Evolutionary conservation across 2,888 invertebrate genomes (phyloP), one percentile per base, ranked within the genome.

Genomic region (Psylliodes chrysocephalus): DNA sequence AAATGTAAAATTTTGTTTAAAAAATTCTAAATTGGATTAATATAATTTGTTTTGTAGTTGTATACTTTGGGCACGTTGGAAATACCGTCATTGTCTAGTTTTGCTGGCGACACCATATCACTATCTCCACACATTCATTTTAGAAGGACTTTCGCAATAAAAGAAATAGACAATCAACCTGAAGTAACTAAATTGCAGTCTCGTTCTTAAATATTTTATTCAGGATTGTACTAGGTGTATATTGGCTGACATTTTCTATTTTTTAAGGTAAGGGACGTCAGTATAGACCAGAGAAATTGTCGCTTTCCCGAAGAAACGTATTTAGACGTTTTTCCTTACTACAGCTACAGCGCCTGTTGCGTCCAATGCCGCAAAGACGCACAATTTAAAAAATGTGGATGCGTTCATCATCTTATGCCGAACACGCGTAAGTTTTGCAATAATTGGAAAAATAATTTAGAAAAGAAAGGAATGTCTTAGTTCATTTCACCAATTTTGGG

Each of bases 291-390:
- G 76, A 85, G 93, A 6, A 88, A 89, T 47, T 93, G 93, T 74
- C 87, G 89, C 7, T 92, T 91, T 76, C 83, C 85, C 44, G 82
- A 88, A 61, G 93, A 93, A 79, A 89, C 89, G 55, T 80, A 85
- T 51, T 82, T 87, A 7, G 84, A 87, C 19, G 84, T 90, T 0
- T 90, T 90, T 77, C 84, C 85, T 0, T 83, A 85, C 63, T 92
- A 92, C 76, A 91, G 91, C 44, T 91, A 89, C 77, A 90, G 89
- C 73, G 88, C 90, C 0, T 93, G 92, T 74, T 87, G 87, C 0
- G 88, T 91, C 0, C 88, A 89, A 60, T 91, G 91, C 71, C 85
- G 91, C 46, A 90, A 90, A 77, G 82, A 84, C 64, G 87, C 87
- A 0, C 90, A 91, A 74, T 71, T 88, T 17, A 78, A 84, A 14